phyloP scores from a whole-genome alignment of 1,140 invertebrate species.

The Notospermus geniculatus region DNA sequence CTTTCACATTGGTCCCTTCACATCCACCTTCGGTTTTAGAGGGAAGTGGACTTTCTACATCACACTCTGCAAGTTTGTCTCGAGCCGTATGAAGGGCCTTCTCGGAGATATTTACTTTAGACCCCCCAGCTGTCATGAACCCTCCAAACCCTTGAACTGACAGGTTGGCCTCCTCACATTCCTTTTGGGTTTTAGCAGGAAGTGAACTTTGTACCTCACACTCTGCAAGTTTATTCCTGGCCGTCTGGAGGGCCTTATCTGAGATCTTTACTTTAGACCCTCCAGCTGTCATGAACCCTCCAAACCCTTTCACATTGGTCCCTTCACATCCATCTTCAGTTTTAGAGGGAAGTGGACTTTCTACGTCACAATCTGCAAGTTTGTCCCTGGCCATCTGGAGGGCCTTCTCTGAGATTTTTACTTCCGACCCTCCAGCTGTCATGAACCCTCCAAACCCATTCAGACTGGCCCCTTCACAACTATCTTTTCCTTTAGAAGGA shows the following conservation, averaged over 20 bases:
- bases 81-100: no score
- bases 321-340: background rate
- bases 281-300: slow-evolving; percentile 17
- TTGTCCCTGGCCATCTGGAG: slow-evolving; percentile 14
- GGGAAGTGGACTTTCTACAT: slow-evolving; percentile 21
- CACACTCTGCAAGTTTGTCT: slow-evolving; percentile 18
- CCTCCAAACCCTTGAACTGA: no score
- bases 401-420: slow-evolving; percentile 24
- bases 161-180: background rate
- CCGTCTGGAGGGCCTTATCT: slow-evolving; percentile 22
- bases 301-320: background rate
- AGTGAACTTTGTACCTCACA: background rate
- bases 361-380: background rate
- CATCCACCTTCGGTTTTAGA: background rate
- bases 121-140: slow-evolving; percentile 14
- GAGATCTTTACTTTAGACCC: slow-evolving; percentile 18
- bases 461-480: no score
- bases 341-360: background rate
- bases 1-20: background rate
- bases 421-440: slow-evolving; percentile 15
- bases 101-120: background rate
- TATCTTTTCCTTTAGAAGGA: slow-evolving; percentile 1
- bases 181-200: background rate
- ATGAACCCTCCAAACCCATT: slow-evolving; percentile 12
- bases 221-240: slow-evolving; percentile 5